These are phyloP conservation scores for Mesorhabditis belari DNA, from an alignment of 2,888 invertebrate genomes.

Conservation along the genomic window DNA sequence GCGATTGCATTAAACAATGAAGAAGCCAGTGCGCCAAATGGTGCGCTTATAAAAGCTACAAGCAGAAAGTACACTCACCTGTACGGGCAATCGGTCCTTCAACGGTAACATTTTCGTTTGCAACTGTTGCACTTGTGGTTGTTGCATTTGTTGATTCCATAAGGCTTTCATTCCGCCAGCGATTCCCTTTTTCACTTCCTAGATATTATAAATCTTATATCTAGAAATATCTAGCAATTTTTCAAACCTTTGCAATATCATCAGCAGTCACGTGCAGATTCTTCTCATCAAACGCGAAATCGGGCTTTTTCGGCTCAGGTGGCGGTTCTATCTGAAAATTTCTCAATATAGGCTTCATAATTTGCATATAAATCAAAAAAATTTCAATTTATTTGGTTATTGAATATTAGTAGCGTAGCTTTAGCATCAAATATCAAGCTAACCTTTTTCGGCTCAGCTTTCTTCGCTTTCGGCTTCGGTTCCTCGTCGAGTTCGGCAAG, in stretches of 20 bases:
- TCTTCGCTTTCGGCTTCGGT: neutral
- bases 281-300: slow-evolving; percentile 34
- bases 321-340: neutral
- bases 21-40: too few species aligned
- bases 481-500: neutral
- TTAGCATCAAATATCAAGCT: too few species aligned
- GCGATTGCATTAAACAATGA: too few species aligned
- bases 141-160: neutral
- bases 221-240: too few species aligned
- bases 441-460: neutral
- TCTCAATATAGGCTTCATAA: neutral
- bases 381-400: too few species aligned
- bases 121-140: neutral
- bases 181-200: neutral
- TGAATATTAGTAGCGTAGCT: too few species aligned
- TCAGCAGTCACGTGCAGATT: slow-evolving; percentile 24
- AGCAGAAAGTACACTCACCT: neutral
- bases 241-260: slow-evolving; percentile 12
- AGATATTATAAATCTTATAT: too few species aligned
- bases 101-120: neutral
- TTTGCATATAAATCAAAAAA: neutral
- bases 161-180: neutral
- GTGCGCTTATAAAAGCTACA: too few species aligned
- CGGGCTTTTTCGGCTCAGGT: slow-evolving; percentile 28
- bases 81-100: neutral